Base-by-base conservation (phyloP, 2,797 vertebrate species). In the Sardinella longiceps region DNA sequence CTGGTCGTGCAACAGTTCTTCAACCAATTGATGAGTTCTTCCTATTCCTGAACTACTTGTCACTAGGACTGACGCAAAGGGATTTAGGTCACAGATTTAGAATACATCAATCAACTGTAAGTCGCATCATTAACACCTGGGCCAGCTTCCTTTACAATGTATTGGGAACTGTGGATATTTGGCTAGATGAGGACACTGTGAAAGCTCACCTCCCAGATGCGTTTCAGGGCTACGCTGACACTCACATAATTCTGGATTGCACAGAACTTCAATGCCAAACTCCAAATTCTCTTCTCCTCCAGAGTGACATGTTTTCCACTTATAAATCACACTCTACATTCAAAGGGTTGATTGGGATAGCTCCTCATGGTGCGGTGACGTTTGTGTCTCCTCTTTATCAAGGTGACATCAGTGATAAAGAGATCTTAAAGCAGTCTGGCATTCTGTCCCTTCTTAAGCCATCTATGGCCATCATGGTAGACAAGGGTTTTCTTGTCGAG, bases 361-460 rank as follows among this genome's bases (percentile, higher is more conserved):
- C n/a, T 0, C 81, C 81, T 11, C 51, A 39, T 37, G 81, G 56
- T 20, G 53, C 18, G 0, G 37, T 82, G 0, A 82, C 81, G 1
- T 82, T 53, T 53, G 81, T 82, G 81, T 82, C 48, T 11, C n/a
- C n/a, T n/a, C 81, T 82, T 1, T 82, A 60, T 82, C 20, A 0
- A 37, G 81, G 28, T n/a, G 14, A 30, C 6, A 43, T 82, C 9
- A 82, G 28, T 23, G 81, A 82, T 12, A 60, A 23, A 3, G 51
- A 82, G 50, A 51, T 2, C 53, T 56, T 23, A 48, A 10, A 5
- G 7, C 46, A 48, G n/a, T n/a, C n/a, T n/a, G n/a, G n/a, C n/a
- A n/a, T n/a, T 10, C 7, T 48, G 46, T n/a, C n/a, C n/a, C n/a
- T n/a, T n/a, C n/a, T n/a, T n/a, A n/a, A n/a, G 46, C 10, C 11